Evolutionary conservation across 2,888 invertebrate genomes (phyloP).

Genomic region (Lomographa bimaculata): DNA sequence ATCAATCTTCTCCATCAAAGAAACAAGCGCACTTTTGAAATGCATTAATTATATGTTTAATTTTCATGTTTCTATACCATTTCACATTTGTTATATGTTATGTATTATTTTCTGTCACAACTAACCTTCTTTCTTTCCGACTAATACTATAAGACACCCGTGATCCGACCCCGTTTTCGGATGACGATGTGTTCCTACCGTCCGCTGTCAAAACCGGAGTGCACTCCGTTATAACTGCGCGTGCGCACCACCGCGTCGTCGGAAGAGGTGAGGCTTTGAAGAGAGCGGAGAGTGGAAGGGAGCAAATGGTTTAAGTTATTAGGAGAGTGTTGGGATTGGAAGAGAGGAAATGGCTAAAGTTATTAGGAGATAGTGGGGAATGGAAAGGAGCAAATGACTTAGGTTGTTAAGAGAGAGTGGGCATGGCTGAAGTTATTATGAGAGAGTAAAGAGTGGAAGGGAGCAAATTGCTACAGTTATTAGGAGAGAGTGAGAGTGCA

Average conservation of each 20-base stretch:
- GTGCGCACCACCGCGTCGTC: conserved; percentile 39
- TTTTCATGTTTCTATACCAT: too few relatives aligned
- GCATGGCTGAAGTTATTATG: too few relatives aligned
- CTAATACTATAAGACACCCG: conserved; percentile 33
- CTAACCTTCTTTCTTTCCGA: conserved; percentile 19
- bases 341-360: not conserved
- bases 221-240: conserved; percentile 25
- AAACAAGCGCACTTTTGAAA: too few relatives aligned
- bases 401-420: too few relatives aligned
- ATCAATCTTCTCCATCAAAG: too few relatives aligned
- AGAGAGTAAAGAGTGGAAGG: too few relatives aligned
- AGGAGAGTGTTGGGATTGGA: not conserved
- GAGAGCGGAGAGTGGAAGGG: not conserved
- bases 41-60: too few relatives aligned
- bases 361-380: too few relatives aligned
- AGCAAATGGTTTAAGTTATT: not conserved
- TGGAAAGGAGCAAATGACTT: too few relatives aligned
- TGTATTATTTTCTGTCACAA: not conserved
- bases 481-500: too few relatives aligned
- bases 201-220: conserved; percentile 27
- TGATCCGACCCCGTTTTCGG: conserved; percentile 62
- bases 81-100: not conserved
- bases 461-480: too few relatives aligned
- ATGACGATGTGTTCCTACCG: conserved; percentile 62
- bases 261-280: conserved; percentile 44